phyloP scores from a whole-genome alignment of 2,797 vertebrate genomes.

The Sphenodon punctatus region DNA sequence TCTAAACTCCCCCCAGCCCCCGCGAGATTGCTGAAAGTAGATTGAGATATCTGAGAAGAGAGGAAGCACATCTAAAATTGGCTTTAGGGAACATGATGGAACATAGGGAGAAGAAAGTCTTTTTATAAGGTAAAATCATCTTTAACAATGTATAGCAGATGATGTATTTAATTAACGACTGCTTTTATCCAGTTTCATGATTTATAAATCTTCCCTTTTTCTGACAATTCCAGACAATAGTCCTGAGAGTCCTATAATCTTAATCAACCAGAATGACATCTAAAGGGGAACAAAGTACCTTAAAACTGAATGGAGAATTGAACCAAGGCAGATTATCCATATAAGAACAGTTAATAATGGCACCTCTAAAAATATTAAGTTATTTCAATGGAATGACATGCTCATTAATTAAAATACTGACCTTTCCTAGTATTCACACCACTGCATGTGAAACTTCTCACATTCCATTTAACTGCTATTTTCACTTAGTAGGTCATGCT shows the following conservation, averaged over 20 bases:
- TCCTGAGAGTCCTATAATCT: not conserved
- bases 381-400: not conserved
- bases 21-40: too few species aligned
- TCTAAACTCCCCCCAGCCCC: too few species aligned
- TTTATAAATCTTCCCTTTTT: not conserved
- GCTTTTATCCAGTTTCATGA: not conserved
- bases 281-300: not conserved
- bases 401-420: slow-evolving; percentile 32
- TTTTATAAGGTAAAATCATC: too few species aligned
- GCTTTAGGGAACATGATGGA: too few species aligned
- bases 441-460: not conserved
- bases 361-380: not conserved
- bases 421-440: slow-evolving; percentile 11
- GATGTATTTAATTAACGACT: too few species aligned
- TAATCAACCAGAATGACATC: not conserved
- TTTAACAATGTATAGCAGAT: too few species aligned
- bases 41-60: too few species aligned
- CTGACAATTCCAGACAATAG: not conserved
- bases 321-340: slow-evolving; percentile 9
- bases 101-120: too few species aligned
- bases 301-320: slow-evolving; percentile 6
- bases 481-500: not conserved
- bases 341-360: not conserved
- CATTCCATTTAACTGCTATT: not conserved
- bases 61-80: too few species aligned